phyloP scores from a whole-genome alignment of 2,797 vertebrate species.

The Pantherophis vulpinus region DNA sequence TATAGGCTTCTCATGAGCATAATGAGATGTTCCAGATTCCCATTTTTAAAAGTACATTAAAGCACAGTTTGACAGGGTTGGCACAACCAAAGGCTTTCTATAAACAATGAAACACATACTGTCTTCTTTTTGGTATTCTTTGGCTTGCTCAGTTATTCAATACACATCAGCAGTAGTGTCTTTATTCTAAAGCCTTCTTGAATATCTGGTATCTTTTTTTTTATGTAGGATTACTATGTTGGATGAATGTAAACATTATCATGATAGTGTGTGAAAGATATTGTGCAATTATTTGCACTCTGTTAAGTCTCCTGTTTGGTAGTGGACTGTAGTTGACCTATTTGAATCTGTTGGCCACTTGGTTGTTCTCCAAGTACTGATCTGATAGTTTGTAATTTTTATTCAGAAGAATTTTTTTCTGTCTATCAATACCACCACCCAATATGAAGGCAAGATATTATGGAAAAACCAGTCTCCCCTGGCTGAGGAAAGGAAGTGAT shows the following conservation, averaged over 20 bases:
- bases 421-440: not conserved
- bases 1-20: not conserved
- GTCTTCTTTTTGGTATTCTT: not conserved
- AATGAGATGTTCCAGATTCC: not conserved
- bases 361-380: not conserved
- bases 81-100: not conserved
- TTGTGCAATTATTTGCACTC: not conserved
- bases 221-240: not conserved
- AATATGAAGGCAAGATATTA: not conserved
- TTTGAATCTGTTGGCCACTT: not conserved
- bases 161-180: not conserved
- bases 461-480: not conserved
- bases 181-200: not conserved
- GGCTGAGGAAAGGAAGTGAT: not conserved
- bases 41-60: not conserved
- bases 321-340: not conserved
- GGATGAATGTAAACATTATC: not conserved
- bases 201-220: not conserved
- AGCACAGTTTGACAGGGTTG: not conserved
- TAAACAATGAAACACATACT: not conserved
- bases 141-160: not conserved
- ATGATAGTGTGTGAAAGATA: not conserved
- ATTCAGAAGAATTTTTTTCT: not conserved
- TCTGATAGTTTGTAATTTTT: not conserved
- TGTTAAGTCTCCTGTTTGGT: not conserved